phyloP scores from a whole-genome alignment of 2,888 invertebrate genomes.

The Thereva nobilitata region DNA sequence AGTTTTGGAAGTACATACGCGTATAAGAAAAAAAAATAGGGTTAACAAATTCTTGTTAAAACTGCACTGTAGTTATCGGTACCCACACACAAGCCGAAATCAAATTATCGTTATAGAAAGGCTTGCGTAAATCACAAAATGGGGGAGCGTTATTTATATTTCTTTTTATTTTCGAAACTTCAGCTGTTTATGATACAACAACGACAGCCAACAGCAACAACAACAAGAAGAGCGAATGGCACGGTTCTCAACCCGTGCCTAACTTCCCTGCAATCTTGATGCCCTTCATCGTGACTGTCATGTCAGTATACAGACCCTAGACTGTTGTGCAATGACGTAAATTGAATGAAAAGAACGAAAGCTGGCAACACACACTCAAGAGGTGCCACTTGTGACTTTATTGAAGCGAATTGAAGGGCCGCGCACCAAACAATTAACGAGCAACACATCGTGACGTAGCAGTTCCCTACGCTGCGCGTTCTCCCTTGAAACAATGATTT shows the following conservation, averaged over 20 bases:
- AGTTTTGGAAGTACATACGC: too few species aligned
- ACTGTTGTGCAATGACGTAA: conserved; percentile 9
- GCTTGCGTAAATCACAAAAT: conserved; percentile 6
- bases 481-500: too few species aligned
- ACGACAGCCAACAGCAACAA: too few species aligned
- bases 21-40: too few species aligned
- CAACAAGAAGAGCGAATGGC: too few species aligned
- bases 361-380: conserved; percentile 2
- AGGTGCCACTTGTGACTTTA: conserved; percentile 17
- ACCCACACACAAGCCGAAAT: conserved; percentile 8
- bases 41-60: too few species aligned
- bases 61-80: background rate
- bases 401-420: conserved; percentile 18
- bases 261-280: background rate
- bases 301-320: background rate
- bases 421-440: conserved; percentile 9
- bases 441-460: conserved; percentile 10
- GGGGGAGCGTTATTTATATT: conserved; percentile 1
- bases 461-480: background rate
- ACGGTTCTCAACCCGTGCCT: too few species aligned
- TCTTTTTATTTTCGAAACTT: too few species aligned
- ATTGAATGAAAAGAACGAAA: conserved; percentile 17
- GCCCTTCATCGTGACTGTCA: conserved; percentile 13
- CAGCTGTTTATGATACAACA: too few species aligned
- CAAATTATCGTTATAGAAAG: conserved; percentile 14